These are phyloP conservation scores for Macroglossus sobrinus DNA, from an alignment of 2,113 vertebrate genomes.

Conservation along the genomic window DNA sequence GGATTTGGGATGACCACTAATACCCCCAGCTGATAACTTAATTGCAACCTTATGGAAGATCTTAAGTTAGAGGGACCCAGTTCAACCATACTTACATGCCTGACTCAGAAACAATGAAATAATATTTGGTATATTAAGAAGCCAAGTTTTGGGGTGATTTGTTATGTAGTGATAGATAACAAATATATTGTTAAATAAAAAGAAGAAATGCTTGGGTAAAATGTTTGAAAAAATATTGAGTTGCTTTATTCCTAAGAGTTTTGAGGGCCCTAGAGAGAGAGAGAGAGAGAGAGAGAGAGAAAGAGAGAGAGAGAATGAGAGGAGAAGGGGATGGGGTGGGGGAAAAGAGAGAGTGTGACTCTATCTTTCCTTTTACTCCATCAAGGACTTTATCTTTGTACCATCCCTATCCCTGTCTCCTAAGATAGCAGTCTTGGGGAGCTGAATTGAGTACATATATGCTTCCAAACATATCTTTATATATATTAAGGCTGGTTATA, in stretches of 20 bases:
- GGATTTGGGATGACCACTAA: not conserved
- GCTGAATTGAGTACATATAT: not conserved
- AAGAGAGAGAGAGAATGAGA: no score
- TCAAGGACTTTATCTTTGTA: not conserved
- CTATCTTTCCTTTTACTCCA: not conserved
- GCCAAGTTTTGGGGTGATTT: not conserved
- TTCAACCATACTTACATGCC: not conserved
- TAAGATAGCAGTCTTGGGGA: not conserved
- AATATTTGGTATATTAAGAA: not conserved
- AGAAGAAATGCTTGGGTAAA: not conserved
- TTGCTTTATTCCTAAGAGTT: not conserved
- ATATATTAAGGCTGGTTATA: not conserved
- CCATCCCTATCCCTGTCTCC: not conserved
- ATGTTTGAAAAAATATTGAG: not conserved
- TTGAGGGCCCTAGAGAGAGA: not conserved
- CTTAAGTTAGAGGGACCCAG: not conserved
- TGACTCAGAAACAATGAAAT: not conserved
- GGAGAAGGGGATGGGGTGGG: not conserved
- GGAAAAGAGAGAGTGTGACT: not conserved
- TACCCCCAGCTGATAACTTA: not conserved
- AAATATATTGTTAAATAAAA: not conserved
- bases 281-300: no score
- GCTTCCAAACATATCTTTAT: slow-evolving; percentile 12
- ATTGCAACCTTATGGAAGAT: not conserved
- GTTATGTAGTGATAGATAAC: not conserved